These are phyloP conservation scores for Pedetes capensis DNA, from an alignment of 2,113 vertebrate genomes.

Conservation along the genomic window DNA sequence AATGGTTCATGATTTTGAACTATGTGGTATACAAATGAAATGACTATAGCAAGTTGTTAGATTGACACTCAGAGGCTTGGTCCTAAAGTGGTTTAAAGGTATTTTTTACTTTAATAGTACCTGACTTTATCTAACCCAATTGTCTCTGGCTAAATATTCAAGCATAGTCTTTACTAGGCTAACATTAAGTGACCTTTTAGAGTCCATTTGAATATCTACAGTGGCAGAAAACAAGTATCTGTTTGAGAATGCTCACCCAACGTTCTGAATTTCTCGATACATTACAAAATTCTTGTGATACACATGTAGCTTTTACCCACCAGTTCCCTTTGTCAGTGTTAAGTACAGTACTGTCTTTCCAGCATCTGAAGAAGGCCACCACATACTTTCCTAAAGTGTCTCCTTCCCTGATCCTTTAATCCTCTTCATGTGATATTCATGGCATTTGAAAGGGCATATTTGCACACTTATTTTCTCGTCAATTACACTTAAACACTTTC, in stretches of 20 bases:
- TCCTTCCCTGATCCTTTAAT: not conserved
- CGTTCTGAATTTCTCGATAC: not conserved
- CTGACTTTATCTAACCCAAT: conserved; percentile 12
- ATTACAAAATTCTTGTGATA: conserved; percentile 44
- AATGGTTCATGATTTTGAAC: conserved; percentile 24
- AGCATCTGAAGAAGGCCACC: not conserved
- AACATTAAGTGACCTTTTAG: conserved; percentile 5
- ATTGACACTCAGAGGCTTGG: not conserved
- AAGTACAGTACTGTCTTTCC: not conserved
- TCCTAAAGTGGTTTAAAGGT: not conserved
- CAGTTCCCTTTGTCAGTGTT: not conserved
- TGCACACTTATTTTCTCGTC: not conserved
- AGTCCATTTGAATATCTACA: not conserved
- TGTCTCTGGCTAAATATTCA: not conserved
- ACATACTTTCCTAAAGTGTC: not conserved
- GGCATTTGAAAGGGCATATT: not conserved
- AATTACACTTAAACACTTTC: not conserved
- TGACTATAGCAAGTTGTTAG: not conserved
- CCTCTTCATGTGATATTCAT: not conserved
- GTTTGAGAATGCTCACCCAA: not conserved
- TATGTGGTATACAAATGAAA: not conserved
- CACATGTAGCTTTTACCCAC: not conserved
- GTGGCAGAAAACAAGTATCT: not conserved
- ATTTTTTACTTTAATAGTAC: conserved; percentile 11
- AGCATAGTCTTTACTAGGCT: not conserved